These are phyloP conservation scores for Protaetia brevitarsis DNA, from an alignment of 1,140 invertebrate genomes.

Conservation along the genomic window DNA sequence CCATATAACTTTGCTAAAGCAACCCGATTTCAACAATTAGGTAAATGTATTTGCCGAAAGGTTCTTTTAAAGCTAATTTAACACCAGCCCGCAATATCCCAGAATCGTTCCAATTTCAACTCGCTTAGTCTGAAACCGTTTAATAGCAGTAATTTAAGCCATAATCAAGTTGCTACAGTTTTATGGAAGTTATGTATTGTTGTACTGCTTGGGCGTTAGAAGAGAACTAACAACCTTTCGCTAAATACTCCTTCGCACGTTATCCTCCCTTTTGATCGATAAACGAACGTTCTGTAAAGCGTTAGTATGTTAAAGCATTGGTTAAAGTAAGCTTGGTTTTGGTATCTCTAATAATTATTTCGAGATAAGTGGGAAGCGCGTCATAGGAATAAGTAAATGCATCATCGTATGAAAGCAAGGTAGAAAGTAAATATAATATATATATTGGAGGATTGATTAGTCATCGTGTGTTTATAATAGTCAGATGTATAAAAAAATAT, in stretches of 20 bases:
- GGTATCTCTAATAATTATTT: too few species aligned
- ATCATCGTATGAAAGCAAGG: too few species aligned
- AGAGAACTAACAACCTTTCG: too few species aligned
- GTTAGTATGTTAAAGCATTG: not conserved
- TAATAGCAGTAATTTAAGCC: not conserved
- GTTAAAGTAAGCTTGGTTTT: too few species aligned
- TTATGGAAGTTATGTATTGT: not conserved
- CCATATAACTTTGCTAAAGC: too few species aligned
- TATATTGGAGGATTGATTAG: not conserved
- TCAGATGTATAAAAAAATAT: not conserved
- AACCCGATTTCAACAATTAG: too few species aligned
- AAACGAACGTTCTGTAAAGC: not conserved
- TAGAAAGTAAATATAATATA: not conserved
- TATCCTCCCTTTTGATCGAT: not conserved
- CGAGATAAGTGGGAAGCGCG: too few species aligned
- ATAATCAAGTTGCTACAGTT: not conserved
- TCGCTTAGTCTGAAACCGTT: not conserved
- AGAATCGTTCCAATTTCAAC: not conserved
- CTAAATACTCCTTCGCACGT: not conserved
- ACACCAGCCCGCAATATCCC: not conserved
- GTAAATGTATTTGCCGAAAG: not conserved
- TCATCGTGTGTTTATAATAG: slow-evolving; percentile 2
- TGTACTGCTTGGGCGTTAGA: not conserved
- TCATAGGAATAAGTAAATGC: too few species aligned
- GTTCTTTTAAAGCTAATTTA: too few species aligned